Conservation (phyloP, 1,140 invertebrate species). For the Apis florea region DNA sequence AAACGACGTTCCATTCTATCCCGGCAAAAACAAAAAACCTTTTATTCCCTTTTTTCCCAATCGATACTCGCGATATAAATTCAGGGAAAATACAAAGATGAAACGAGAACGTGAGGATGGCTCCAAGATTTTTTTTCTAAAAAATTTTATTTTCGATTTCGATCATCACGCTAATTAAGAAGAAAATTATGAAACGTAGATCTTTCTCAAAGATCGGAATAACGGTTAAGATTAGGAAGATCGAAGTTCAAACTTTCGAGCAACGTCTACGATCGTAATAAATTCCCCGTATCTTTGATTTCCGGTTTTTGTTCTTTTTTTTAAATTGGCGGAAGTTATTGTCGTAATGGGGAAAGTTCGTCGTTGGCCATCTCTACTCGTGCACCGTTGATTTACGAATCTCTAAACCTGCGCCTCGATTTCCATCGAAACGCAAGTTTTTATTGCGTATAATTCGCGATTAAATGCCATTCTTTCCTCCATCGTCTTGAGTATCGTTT, state of each 20-base stretch:
- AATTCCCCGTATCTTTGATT: constrained; percentile 1
- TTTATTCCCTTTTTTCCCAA: not conserved
- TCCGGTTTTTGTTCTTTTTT: not conserved
- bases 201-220: too few species aligned
- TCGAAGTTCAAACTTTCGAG: constrained; percentile 10
- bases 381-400: constrained; percentile 2
- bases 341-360: constrained; percentile 18
- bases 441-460: not conserved
- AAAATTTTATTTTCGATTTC: too few species aligned
- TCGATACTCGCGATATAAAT: not conserved
- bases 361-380: not conserved
- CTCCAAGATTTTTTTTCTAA: not conserved
- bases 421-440: not conserved
- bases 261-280: constrained; percentile 20
- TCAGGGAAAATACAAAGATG: not conserved
- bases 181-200: too few species aligned
- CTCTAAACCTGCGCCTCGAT: not conserved
- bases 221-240: too few species aligned
- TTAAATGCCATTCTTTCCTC: not conserved
- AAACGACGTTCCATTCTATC: not conserved
- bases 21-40: too few species aligned
- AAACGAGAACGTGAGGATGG: not conserved
- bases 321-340: constrained; percentile 5
- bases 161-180: too few species aligned
- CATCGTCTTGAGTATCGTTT: not conserved